Base-by-base conservation (phyloP, 2,113 vertebrate species). In the Oophaga pumilio region DNA sequence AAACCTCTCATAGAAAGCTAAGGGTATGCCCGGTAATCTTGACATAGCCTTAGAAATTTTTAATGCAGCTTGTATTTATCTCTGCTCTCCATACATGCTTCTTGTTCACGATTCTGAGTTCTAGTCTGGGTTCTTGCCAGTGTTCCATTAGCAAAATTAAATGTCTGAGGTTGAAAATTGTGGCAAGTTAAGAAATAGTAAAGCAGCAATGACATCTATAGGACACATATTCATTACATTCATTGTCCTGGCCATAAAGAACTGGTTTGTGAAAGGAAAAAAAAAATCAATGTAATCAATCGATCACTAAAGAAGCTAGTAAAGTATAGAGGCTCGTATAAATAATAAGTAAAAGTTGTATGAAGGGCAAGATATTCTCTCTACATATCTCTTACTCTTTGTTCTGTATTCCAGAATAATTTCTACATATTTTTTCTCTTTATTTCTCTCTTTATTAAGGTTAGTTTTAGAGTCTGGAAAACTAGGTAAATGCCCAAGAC, bases 61-160 rank as follows among this genome's bases (percentile, higher is more conserved):
- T 89, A 92, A 90, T 90, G 90, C 91, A 59, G 87, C 73, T 88
- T 74, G 64, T 80, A 86, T 87, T 89, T 86, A 87, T 22, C 0
- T 57, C 62, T 90, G 64, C 77, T 90, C 89, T 68, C 87, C 73
- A 3, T 89, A 89, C 84, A 89, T 89, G 89, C 33, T 22, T 82
- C 76, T 80, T 81, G 26, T 71, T 81, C 26, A 52, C 91, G 77
- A 1, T 57, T 20, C 57, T n/a, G 71, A 81, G 68, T 81, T 82
- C 50, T 71, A 13, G 73, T 90, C 91, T 90, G 79, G 89, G 89
- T 88, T 85, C 89, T 77, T 87, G 91, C 91, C 92, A 92, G 92
- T 93, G 90, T 92, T 92, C 92, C 91, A 93, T 94, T 94, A 93
- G 91, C 91, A 92, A 76, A 87, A 91, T 92, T 90, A 92, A 92